Evolutionary conservation across 92 coral and sea anemone genomes (phyloP).

Genomic region (Metridium senile): DNA sequence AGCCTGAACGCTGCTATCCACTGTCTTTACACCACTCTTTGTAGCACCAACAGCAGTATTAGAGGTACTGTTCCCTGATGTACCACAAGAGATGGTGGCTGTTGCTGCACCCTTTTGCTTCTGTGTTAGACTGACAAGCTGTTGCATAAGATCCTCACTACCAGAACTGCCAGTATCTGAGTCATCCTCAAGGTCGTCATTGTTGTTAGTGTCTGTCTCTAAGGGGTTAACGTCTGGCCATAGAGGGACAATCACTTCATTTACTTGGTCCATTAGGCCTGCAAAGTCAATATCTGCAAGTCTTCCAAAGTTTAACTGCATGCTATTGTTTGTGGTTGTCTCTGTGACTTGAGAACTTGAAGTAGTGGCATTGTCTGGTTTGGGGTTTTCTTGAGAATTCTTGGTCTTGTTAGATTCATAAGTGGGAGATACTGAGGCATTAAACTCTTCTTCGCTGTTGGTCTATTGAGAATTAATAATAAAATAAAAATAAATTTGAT

Average conservation of each 20-base stretch:
- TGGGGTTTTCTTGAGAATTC: background rate
- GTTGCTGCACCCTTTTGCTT: slow-evolving; percentile 65
- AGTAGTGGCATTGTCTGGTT: background rate
- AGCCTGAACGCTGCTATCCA: slow-evolving; percentile 30
- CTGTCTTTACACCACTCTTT: background rate
- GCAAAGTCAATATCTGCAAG: slow-evolving; percentile 63
- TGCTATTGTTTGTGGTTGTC: slow-evolving; percentile 20
- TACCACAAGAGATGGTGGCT: background rate
- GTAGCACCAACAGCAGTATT: background rate
- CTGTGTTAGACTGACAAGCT: slow-evolving; percentile 62
- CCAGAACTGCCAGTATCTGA: slow-evolving; percentile 32
- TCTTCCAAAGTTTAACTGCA: slow-evolving; percentile 48
- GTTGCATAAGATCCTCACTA: slow-evolving; percentile 62
- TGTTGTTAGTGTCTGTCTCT: slow-evolving; percentile 31
- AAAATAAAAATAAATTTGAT: background rate
- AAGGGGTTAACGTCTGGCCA: slow-evolving; percentile 26
- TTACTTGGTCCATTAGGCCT: slow-evolving; percentile 43
- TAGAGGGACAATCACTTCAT: slow-evolving; percentile 52
- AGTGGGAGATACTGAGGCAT: background rate
- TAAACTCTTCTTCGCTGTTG: background rate
- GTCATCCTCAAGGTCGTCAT: slow-evolving; percentile 41
- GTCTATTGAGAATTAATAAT: background rate
- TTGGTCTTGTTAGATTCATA: background rate
- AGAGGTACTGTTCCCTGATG: background rate
- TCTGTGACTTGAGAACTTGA: too few species aligned